Base-by-base conservation (phyloP, 37 sponge, comb jelly and placozoan species). In the Petrosia ficiformis region DNA sequence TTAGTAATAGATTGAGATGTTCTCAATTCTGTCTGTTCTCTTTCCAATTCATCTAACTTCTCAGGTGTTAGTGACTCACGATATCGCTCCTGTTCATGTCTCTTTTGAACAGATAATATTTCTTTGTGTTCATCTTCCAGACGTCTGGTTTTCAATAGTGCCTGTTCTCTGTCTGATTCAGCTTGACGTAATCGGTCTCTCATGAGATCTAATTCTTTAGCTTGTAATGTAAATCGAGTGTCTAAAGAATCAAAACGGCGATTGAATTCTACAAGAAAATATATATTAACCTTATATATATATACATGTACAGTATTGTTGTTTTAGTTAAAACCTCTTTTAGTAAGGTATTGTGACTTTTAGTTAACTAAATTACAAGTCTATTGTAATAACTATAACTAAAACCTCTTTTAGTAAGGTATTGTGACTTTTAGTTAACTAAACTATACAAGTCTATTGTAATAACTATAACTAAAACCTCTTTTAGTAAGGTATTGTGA, bases 41-140 rank as follows among this genome's bases (percentile, higher is more conserved):
- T 32, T 54, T 75, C 75, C 38, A 72, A 43, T 33, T 21, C 28
- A 48, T 16, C 10, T 48, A 48, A 10, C 54, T 48, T 48, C 54
- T 48, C 54, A 19, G 54, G 31, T 64, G 31, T 28, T 64, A 8
- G 14, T 22, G 10, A 16, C 65, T 5, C 42, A 25, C 6, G 35
- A 30, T 70, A 48, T 25, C 42, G 41, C 71, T 70, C 44, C 42
- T 39, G 14, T 16, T 19, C 14, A 19, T 16, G 10, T 48, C 16
- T 10, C 54, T 8, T 24, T n/a, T 8, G 63, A 61, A 29, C 5
- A 29, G 28, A 26, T 6, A 22, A 8, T 1, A 73, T 57, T 19
- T 73, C 74, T 56, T 41, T 22, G 40, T 75, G 75, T 26, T 75
- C 28, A 11, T 41, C 2, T 63, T 75, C 75, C 5, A 75, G 75